A percentile compares a stretch with the other conserved stretches of the same genome.
Evolutionary conservation across 2,113 vertebrate species (phyloP).

Genomic region (Salvelinus alpinus): DNA sequence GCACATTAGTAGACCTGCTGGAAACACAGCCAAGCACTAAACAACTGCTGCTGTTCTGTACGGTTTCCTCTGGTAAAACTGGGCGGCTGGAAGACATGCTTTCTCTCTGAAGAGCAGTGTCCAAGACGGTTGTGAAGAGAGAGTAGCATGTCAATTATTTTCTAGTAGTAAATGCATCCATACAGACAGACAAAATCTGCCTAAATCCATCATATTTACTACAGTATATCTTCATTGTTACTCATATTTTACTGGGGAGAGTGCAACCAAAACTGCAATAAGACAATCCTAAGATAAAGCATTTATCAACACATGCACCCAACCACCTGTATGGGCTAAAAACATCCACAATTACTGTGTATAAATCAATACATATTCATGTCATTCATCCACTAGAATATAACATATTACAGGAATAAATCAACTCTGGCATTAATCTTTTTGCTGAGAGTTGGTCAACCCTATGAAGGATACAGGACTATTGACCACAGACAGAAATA

Average conservation of each 20-base stretch:
- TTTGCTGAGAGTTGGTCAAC: not conserved
- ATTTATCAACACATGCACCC: not conserved
- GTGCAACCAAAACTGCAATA: not conserved
- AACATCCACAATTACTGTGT: not conserved
- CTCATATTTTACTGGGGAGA: not conserved
- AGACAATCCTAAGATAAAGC: not conserved
- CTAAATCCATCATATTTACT: no score
- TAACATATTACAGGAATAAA: not conserved
- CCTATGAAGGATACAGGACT: not conserved
- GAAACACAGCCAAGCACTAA: not conserved
- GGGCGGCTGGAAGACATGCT: no score
- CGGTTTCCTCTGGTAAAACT: no score
- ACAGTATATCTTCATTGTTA: no score
- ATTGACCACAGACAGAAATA: no score
- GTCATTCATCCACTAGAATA: not conserved
- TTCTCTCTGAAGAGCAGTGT: no score
- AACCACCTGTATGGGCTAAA: not conserved
- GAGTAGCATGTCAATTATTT: no score
- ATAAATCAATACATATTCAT: not conserved
- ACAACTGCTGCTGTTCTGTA: not conserved
- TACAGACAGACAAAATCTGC: no score
- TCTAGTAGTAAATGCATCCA: no score
- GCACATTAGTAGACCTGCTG: not conserved
- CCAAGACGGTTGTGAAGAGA: no score
- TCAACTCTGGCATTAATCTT: not conserved